A percentile compares a stretch with the other conserved stretches of the same genome.
phyloP scores from a whole-genome alignment of 2,888 invertebrate species.

The Dynastes hyllus region DNA sequence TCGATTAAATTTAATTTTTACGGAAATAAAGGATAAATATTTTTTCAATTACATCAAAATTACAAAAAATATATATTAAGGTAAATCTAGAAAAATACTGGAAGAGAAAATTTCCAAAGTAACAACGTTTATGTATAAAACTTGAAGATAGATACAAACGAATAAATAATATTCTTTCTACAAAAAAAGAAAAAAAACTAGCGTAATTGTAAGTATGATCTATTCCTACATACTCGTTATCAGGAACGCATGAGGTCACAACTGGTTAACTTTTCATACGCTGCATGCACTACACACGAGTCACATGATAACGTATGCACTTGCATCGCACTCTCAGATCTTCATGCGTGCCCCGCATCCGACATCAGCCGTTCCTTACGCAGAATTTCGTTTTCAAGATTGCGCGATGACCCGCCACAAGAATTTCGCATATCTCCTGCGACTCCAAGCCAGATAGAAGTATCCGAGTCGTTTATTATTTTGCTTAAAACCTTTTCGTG shows the following conservation, averaged over 20 bases:
- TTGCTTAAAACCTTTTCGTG: neutral
- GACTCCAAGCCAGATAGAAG: neutral
- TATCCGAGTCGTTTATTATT: conserved; percentile 19
- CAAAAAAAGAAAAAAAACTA: conserved; percentile 28
- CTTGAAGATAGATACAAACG: neutral
- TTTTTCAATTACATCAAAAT: neutral
- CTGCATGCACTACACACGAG: conserved; percentile 55
- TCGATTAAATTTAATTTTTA: neutral
- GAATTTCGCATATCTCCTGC: conserved; percentile 7
- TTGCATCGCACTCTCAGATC: conserved; percentile 33
- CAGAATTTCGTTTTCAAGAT: conserved; percentile 9
- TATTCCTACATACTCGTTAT: conserved; percentile 69
- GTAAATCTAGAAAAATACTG: neutral
- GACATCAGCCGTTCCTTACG: conserved; percentile 18
- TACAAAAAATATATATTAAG: neutral
- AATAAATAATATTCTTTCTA: conserved; percentile 4
- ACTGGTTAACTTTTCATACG: conserved; percentile 51
- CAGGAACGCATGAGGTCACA: conserved; percentile 63
- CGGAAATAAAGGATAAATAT: neutral
- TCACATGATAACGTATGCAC: conserved; percentile 55
- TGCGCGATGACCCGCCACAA: neutral
- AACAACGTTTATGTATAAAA: neutral
- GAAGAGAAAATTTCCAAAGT: neutral
- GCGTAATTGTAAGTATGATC: conserved; percentile 66
- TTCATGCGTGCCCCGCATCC: conserved; percentile 39